Evolutionary conservation across 2,888 invertebrate species (phyloP).

Genomic region (Ochropleura leucogaster): DNA sequence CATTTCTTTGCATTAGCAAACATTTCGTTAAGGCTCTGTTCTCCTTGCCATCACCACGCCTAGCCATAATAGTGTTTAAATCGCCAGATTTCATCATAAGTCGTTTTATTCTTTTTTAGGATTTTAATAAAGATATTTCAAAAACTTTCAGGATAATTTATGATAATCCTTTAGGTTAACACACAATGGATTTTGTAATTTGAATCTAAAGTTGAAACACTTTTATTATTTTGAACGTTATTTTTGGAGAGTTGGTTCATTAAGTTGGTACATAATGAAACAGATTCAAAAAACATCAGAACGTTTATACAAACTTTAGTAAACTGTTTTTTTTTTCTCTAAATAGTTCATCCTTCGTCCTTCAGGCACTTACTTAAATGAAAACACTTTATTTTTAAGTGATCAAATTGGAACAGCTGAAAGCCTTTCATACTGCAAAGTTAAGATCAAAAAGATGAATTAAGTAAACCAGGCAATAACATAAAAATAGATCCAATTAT

Average conservation of each 20-base stretch:
- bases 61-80: neutral
- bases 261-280: conserved; percentile 3
- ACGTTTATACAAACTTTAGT: neutral
- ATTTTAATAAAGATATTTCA: neutral
- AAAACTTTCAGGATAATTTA: conserved; percentile 11
- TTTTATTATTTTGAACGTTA: neutral
- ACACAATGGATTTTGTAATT: neutral
- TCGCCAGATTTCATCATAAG: neutral
- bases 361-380: neutral
- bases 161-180: neutral
- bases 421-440: neutral
- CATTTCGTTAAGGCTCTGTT: neutral
- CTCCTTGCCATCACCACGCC: neutral
- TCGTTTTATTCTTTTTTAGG: neutral
- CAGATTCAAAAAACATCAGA: conserved; percentile 18
- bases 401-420: neutral
- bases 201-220: neutral
- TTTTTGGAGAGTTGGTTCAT: conserved; percentile 5
- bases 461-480: neutral
- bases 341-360: neutral
- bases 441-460: neutral
- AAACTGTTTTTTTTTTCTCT: conserved; percentile 10
- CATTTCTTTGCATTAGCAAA: neutral
- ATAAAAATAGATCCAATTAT: neutral
- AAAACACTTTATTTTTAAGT: conserved; percentile 10